Evolutionary conservation across 2,797 vertebrate species (phyloP).

Genomic region (Pitangus sulphuratus): DNA sequence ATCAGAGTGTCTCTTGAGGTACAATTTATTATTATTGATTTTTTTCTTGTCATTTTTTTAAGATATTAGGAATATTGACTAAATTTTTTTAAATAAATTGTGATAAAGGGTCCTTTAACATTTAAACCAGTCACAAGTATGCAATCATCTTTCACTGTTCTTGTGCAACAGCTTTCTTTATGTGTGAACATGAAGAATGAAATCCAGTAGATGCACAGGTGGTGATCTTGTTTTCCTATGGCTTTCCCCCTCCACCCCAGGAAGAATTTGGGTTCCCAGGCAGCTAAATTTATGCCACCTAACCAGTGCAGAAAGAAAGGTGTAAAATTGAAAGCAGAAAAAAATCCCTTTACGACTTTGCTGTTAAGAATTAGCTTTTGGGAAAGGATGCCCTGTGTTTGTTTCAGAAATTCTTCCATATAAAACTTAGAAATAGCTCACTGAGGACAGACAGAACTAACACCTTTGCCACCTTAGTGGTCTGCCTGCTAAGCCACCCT

Average conservation of each 20-base stretch:
- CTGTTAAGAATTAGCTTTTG: not conserved
- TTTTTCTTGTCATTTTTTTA: not conserved
- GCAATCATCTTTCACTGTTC: not conserved
- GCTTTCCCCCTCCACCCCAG: not conserved
- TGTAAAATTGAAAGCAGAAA: not conserved
- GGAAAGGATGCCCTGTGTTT: not conserved
- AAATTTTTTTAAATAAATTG: not conserved
- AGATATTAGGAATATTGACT: not conserved
- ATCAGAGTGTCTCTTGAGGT: not conserved
- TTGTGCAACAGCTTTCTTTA: not conserved
- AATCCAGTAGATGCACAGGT: not conserved
- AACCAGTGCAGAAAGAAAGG: not conserved
- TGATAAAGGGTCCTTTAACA: not conserved
- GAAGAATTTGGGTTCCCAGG: not conserved
- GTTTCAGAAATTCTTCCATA: not conserved
- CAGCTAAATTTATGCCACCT: not conserved
- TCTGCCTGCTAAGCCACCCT: not conserved
- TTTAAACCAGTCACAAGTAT: not conserved
- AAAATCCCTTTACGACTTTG: not conserved
- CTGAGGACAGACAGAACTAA: not conserved
- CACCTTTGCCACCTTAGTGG: not conserved
- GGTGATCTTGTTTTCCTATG: fast-evolving
- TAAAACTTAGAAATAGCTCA: not conserved
- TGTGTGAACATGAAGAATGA: fast-evolving
- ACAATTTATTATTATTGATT: not conserved